Percentiles rank a stretch among this genome's conserved stretches.
Evolutionary conservation across 2,113 vertebrate genomes (phyloP).

Genomic region (Syngnathus floridae): DNA sequence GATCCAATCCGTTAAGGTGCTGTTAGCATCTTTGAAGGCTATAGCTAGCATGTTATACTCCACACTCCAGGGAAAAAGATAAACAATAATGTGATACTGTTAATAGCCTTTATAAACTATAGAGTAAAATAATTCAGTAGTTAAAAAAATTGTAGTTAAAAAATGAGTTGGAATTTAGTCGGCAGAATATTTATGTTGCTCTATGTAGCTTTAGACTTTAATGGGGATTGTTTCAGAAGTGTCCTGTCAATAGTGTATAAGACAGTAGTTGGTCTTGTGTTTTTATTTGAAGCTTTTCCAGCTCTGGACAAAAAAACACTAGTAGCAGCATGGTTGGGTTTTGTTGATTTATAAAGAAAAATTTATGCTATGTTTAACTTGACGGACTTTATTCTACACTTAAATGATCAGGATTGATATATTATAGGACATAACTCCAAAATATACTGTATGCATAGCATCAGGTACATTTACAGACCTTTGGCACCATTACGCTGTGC

Average conservation of each 20-base stretch:
- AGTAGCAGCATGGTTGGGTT: not conserved
- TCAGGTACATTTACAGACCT: not conserved
- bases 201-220: not conserved
- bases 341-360: not conserved
- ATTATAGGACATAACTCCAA: too few relatives aligned
- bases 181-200: not conserved
- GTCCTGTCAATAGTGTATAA: not conserved
- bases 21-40: constrained; percentile 3
- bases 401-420: too few relatives aligned
- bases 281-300: not conserved
- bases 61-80: not conserved
- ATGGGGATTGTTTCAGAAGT: not conserved
- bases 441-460: too few relatives aligned
- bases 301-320: not conserved
- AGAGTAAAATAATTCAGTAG: not conserved
- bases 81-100: not conserved
- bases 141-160: not conserved
- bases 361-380: not conserved
- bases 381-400: too few relatives aligned
- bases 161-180: not conserved
- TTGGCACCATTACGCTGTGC: not conserved
- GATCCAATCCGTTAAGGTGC: not conserved
- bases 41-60: not conserved
- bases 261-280: not conserved
- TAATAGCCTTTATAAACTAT: not conserved